phyloP scores from a whole-genome alignment of 2,888 invertebrate species.

The Ganaspis brasiliensis region DNA sequence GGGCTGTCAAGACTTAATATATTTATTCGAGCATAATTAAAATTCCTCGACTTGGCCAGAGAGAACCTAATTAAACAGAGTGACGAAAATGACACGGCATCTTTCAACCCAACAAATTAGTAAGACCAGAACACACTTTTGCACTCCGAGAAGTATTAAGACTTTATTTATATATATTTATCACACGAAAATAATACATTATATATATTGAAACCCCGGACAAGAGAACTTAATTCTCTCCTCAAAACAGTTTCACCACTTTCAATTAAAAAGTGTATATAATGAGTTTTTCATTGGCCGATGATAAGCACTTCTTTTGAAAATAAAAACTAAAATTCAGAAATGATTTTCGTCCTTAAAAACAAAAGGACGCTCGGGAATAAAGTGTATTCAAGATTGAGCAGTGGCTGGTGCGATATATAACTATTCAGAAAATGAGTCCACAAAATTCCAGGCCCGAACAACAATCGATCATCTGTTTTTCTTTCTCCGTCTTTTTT shows the following conservation, averaged over 20 bases:
- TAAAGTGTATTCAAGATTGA: neutral
- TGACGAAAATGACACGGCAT: slow-evolving; percentile 40
- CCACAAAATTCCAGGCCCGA: slow-evolving; percentile 19
- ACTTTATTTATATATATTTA: neutral
- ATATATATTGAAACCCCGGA: neutral
- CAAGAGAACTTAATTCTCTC: too few species aligned
- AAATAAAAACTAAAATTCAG: neutral
- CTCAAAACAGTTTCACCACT: too few species aligned
- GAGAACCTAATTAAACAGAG: slow-evolving; percentile 34
- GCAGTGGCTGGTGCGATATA: slow-evolving; percentile 24
- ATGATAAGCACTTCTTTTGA: neutral
- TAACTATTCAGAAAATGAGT: slow-evolving; percentile 15
- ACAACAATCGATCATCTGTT: slow-evolving; percentile 32
- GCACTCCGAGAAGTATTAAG: slow-evolving; percentile 18
- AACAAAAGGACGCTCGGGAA: slow-evolving; percentile 26
- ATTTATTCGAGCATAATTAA: slow-evolving; percentile 40
- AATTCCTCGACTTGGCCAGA: slow-evolving; percentile 20
- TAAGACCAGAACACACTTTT: slow-evolving; percentile 26
- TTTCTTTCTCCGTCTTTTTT: slow-evolving; percentile 38
- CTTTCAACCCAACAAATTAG: slow-evolving; percentile 29
- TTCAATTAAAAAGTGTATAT: neutral
- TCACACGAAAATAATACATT: neutral
- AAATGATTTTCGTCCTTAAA: slow-evolving; percentile 12
- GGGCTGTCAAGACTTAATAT: slow-evolving; percentile 33
- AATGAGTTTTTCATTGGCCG: neutral